A percentile compares a stretch with the other conserved stretches of the same genome.
These are phyloP conservation scores for Echeneis naucrates DNA, from an alignment of 2,797 vertebrate genomes.

Conservation along the genomic window DNA sequence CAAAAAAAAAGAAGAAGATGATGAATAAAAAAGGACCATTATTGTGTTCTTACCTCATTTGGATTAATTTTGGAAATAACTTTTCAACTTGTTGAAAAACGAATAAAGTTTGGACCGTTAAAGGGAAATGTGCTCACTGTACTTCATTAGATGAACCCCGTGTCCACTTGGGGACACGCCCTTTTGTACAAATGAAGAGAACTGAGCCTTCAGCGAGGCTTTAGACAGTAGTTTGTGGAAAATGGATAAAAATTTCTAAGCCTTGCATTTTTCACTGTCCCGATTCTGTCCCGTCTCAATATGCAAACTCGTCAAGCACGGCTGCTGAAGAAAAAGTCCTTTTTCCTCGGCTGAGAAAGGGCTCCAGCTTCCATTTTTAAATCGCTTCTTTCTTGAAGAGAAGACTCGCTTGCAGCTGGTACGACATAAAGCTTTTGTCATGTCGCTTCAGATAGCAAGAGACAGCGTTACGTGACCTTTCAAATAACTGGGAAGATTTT, in stretches of 20 bases:
- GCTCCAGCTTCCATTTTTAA: neutral
- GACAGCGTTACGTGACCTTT: neutral
- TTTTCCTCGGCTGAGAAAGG: neutral
- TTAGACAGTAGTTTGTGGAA: neutral
- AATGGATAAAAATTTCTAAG: no score
- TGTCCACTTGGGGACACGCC: no score
- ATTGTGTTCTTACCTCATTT: constrained; percentile 8
- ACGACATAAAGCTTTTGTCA: neutral
- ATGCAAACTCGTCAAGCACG: neutral
- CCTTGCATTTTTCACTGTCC: neutral
- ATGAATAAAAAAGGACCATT: constrained; percentile 29
- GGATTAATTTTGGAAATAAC: constrained; percentile 17
- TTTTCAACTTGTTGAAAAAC: neutral
- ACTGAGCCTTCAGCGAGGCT: no score
- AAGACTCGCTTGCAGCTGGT: neutral
- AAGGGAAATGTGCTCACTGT: no score
- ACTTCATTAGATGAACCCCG: no score
- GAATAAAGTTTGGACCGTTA: neutral
- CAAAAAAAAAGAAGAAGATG: no score
- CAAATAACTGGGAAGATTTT: neutral
- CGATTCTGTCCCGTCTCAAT: neutral
- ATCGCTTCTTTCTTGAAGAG: neutral
- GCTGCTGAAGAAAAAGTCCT: neutral
- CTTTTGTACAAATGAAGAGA: neutral
- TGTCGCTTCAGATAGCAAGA: neutral